Conservation (phyloP, 30 jellyfish, hydroid and myxozoan species). For the Mastigias papua region DNA sequence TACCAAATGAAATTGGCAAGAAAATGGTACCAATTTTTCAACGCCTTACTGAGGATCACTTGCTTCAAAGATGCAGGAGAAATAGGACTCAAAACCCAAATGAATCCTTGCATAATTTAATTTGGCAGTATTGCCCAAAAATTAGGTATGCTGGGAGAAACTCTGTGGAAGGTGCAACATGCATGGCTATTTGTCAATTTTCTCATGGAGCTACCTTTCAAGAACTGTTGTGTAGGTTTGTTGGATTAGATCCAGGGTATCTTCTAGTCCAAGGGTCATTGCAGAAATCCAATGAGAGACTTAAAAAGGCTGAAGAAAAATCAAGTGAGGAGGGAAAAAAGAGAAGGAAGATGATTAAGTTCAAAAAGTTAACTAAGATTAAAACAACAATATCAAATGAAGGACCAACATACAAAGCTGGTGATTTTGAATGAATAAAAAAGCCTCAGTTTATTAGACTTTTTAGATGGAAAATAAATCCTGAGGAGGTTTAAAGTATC, state of each 20-base stretch:
- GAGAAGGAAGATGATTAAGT: conserved; percentile 14
- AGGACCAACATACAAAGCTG: neutral
- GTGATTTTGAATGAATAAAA: neutral
- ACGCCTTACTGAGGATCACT: conserved; percentile 7
- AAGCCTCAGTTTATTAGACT: neutral
- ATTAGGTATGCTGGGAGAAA: conserved; percentile 25
- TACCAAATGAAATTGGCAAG: conserved; percentile 26
- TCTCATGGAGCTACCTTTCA: conserved; percentile 48
- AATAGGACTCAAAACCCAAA: conserved; percentile 64
- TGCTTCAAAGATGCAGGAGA: conserved; percentile 11
- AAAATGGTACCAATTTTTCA: conserved; percentile 17
- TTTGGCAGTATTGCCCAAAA: conserved; percentile 56
- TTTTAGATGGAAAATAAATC: neutral
- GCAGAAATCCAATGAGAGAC: conserved; percentile 7
- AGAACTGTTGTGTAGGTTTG: conserved; percentile 18
- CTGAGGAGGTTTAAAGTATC: neutral
- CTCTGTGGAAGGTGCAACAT: conserved; percentile 44
- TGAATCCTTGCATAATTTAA: conserved; percentile 40
- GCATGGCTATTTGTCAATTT: conserved; percentile 52
- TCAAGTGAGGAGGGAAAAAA: conserved; percentile 1
- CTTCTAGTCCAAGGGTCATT: neutral
- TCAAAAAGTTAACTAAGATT: neutral
- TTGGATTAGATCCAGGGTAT: conserved; percentile 37
- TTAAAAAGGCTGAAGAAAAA: conserved; percentile 13
- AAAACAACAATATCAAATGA: neutral